These are phyloP conservation scores for Ligdia adustata DNA, from an alignment of 2,888 invertebrate species.

Conservation along the genomic window DNA sequence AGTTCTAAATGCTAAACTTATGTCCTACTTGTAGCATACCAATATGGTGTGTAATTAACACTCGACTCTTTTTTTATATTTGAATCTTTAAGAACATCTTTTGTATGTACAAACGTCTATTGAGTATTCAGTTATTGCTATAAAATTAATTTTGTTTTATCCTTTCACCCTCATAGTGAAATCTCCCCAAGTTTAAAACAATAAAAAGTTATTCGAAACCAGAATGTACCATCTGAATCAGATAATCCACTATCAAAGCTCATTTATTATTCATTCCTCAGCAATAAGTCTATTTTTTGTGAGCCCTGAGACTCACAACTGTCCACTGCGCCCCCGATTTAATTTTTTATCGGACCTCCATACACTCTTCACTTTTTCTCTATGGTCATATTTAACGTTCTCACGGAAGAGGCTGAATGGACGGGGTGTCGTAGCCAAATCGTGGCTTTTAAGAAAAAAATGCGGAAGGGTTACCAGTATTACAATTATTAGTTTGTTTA, in stretches of 20 bases:
- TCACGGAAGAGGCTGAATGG: conserved; percentile 80
- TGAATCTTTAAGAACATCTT: too few species aligned
- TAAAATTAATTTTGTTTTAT: too few species aligned
- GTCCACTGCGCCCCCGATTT: conserved; percentile 73
- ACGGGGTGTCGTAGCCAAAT: conserved; percentile 48
- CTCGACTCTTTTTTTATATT: too few species aligned
- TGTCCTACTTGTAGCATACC: too few species aligned
- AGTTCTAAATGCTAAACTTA: too few species aligned
- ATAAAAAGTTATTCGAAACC: conserved; percentile 21
- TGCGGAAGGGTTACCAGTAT: conserved; percentile 79
- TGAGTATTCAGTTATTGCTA: too few species aligned
- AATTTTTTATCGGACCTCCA: conserved; percentile 63
- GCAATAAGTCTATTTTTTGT: conserved; percentile 60
- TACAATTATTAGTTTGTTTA: conserved; percentile 78
- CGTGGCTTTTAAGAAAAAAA: conserved; percentile 60
- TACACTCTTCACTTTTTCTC: conserved; percentile 60
- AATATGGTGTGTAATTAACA: too few species aligned
- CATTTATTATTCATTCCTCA: conserved; percentile 67
- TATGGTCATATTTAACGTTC: conserved; percentile 76
- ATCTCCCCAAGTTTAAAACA: conserved; percentile 18
- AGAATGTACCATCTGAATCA: conserved; percentile 55
- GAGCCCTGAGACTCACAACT: conserved; percentile 57
- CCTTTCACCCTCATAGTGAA: too few species aligned
- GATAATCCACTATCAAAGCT: conserved; percentile 57
- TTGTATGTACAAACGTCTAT: too few species aligned